Evolutionary conservation across 2,888 invertebrate species (phyloP).

Genomic region (Laspeyria flexula): DNA sequence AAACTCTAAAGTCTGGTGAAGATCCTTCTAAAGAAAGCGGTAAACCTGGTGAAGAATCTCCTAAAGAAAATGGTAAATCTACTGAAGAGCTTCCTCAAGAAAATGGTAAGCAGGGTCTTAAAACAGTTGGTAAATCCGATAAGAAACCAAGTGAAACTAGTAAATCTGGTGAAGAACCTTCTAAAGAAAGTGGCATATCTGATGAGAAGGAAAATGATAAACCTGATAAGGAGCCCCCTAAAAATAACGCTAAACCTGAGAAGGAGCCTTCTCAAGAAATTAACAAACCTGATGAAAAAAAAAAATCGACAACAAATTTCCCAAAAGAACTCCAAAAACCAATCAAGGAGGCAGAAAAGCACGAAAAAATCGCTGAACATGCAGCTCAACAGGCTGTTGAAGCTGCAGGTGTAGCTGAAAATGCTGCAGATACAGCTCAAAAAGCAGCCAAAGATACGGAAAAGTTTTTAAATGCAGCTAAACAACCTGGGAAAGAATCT

Average conservation of each 20-base stretch:
- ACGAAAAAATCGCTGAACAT: constrained; percentile 12
- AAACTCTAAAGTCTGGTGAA: too few species aligned
- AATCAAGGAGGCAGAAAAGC: constrained; percentile 3
- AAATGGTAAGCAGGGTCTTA: too few species aligned
- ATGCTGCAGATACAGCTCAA: constrained; percentile 15
- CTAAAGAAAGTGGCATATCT: too few species aligned
- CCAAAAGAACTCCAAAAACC: not conserved
- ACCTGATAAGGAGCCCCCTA: not conserved
- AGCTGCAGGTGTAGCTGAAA: constrained; percentile 8
- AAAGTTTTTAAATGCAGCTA: constrained; percentile 7
- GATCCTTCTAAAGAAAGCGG: too few species aligned
- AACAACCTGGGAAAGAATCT: constrained; percentile 7
- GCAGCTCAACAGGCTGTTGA: constrained; percentile 11
- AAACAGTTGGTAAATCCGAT: too few species aligned
- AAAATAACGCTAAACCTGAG: not conserved
- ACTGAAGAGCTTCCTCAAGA: too few species aligned
- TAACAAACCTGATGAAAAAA: not conserved
- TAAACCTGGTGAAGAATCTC: too few species aligned
- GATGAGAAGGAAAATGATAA: too few species aligned
- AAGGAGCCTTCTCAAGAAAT: not conserved
- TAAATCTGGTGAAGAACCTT: too few species aligned
- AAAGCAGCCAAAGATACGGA: constrained; percentile 19
- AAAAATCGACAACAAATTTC: not conserved
- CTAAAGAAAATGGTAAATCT: too few species aligned
- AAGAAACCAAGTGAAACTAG: too few species aligned